A percentile compares a stretch with the other conserved stretches of the same genome.
Evolutionary conservation across 2,797 vertebrate species (phyloP).

Genomic region (Ptychadena robeensis): DNA sequence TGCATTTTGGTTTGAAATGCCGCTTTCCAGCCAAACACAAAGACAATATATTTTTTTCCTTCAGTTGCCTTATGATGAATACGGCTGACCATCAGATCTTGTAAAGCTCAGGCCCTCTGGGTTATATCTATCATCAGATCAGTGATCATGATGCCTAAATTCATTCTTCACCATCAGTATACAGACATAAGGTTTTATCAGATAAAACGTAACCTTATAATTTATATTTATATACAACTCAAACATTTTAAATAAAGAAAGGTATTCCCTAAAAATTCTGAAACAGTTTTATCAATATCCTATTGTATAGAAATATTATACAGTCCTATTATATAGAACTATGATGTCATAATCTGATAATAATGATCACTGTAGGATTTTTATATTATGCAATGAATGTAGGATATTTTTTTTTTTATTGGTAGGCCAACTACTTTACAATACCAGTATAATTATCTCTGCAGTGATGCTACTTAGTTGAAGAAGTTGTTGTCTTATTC

Average conservation of each 20-base stretch:
- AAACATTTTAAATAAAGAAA: background rate
- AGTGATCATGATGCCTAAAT: background rate
- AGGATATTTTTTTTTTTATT: no score
- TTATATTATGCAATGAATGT: no score
- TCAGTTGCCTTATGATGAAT: background rate
- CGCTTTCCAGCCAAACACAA: background rate
- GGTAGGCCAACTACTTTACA: background rate
- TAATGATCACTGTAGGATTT: no score
- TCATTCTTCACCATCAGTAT: no score
- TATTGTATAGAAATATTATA: background rate
- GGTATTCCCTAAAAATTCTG: background rate
- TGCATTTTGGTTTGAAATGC: background rate
- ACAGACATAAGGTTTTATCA: no score
- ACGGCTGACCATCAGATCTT: background rate
- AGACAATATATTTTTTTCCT: background rate
- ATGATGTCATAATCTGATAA: background rate
- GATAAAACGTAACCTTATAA: background rate
- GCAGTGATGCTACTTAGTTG: background rate
- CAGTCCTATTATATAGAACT: background rate
- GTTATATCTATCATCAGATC: background rate
- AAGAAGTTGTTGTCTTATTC: background rate
- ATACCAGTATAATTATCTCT: background rate
- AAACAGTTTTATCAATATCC: background rate
- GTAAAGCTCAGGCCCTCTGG: background rate
- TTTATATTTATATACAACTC: background rate